phyloP scores from a whole-genome alignment of 2,113 vertebrate genomes.

The Carassius gibelio region DNA sequence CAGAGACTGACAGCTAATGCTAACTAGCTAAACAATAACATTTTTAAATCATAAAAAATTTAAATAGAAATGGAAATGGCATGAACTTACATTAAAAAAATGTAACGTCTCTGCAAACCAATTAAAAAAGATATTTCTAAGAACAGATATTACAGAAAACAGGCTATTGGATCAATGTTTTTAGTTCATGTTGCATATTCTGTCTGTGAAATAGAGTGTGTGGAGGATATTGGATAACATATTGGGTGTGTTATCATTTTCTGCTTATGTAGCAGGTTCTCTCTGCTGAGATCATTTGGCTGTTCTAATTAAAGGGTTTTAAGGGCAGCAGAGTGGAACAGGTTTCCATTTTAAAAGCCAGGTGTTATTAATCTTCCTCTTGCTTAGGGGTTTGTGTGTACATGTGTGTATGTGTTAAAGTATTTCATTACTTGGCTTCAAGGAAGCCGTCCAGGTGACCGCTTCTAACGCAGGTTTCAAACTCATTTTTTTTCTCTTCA shows the following conservation, averaged over 20 bases:
- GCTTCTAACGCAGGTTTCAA: conserved; percentile 50
- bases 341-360: conserved; percentile 43
- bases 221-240: neutral
- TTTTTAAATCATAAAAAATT: neutral
- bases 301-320: conserved; percentile 56
- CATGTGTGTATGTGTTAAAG: neutral
- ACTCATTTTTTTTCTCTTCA: conserved; percentile 42
- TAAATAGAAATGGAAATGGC: neutral
- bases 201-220: neutral
- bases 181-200: neutral
- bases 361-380: conserved; percentile 57
- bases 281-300: conserved; percentile 37
- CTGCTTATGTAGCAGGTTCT: conserved; percentile 44
- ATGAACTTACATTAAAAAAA: no score
- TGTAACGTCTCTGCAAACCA: neutral
- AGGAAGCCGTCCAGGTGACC: conserved; percentile 20
- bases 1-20: neutral
- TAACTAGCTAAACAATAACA: neutral
- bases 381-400: neutral
- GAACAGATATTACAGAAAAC: neutral
- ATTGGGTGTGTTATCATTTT: conserved; percentile 40
- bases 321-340: conserved; percentile 51
- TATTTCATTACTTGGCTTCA: neutral
- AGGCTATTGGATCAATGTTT: neutral
- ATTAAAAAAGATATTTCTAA: neutral